These are phyloP conservation scores for Melieria picta DNA, from an alignment of 2,888 invertebrate genomes.

Conservation along the genomic window DNA sequence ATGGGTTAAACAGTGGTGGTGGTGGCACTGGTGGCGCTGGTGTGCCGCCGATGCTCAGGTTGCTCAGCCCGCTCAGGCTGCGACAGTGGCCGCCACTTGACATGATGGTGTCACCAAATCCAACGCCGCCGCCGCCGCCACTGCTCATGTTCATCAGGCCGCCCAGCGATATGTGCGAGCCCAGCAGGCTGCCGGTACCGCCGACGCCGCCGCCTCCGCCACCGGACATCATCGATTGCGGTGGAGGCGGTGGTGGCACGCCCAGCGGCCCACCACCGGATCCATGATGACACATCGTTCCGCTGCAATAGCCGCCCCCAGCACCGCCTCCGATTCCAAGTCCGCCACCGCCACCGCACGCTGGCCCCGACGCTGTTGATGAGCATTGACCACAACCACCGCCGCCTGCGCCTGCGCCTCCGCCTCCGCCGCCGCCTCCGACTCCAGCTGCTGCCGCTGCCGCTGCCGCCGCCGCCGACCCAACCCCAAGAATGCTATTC, in stretches of 20 bases:
- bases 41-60: slow-evolving; percentile 53
- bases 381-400: slow-evolving; percentile 55
- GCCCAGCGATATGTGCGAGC: slow-evolving; percentile 58
- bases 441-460: slow-evolving; percentile 43
- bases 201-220: slow-evolving; percentile 49
- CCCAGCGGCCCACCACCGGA: slow-evolving; percentile 45
- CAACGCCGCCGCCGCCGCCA: slow-evolving; percentile 53
- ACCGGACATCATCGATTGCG: slow-evolving; percentile 64
- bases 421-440: slow-evolving; percentile 38
- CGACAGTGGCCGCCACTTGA: slow-evolving; percentile 53
- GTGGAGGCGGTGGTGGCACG: slow-evolving; percentile 50
- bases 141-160: slow-evolving; percentile 58
- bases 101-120: slow-evolving; percentile 45
- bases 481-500: slow-evolving; percentile 42
- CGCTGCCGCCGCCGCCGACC: slow-evolving; percentile 45
- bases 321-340: slow-evolving; percentile 43
- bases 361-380: slow-evolving; percentile 51
- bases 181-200: slow-evolving; percentile 51
- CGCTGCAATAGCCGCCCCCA: slow-evolving; percentile 58
- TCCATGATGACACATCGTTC: slow-evolving; percentile 58
- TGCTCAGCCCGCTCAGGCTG: slow-evolving; percentile 62
- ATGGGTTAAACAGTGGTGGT: slow-evolving; percentile 66
- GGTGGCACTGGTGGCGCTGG: slow-evolving; percentile 62
- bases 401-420: slow-evolving; percentile 45
- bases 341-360: slow-evolving; percentile 46